phyloP scores from a whole-genome alignment of 2,797 vertebrate species.

The Malurus splendens region DNA sequence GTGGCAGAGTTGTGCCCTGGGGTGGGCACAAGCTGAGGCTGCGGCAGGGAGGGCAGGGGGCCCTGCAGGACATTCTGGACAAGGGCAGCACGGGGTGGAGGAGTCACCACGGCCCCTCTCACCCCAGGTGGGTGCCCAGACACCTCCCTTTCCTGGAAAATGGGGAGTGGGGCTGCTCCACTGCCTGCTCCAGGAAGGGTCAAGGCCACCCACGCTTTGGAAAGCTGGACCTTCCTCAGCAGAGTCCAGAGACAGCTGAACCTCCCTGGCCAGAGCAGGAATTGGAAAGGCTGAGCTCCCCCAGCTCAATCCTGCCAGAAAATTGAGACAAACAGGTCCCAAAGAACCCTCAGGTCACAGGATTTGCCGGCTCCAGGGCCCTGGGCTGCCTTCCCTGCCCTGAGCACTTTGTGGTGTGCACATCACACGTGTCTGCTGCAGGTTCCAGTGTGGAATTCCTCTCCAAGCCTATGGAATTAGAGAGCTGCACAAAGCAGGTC shows the following conservation, averaged over 20 bases:
- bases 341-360: not conserved
- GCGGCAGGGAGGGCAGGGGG: not conserved
- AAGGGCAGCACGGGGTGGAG: not conserved
- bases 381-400: not conserved
- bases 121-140: not conserved
- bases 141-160: accelerated
- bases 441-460: not conserved
- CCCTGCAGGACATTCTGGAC: not conserved
- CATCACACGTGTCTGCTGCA: not conserved
- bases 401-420: not conserved
- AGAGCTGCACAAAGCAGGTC: not conserved
- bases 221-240: not conserved
- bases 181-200: not conserved
- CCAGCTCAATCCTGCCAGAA: not conserved
- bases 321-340: not conserved
- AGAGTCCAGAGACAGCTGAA: not conserved
- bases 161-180: not conserved
- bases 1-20: not conserved
- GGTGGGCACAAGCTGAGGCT: not conserved
- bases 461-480: not conserved
- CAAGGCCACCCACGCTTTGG: not conserved
- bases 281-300: not conserved
- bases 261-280: not conserved
- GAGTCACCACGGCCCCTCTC: not conserved
- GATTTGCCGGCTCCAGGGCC: not conserved